A percentile compares a stretch with the other conserved stretches of the same genome.
These are phyloP conservation scores for Semnornis frantzii DNA, from an alignment of 2,113 vertebrate species.

Conservation along the genomic window DNA sequence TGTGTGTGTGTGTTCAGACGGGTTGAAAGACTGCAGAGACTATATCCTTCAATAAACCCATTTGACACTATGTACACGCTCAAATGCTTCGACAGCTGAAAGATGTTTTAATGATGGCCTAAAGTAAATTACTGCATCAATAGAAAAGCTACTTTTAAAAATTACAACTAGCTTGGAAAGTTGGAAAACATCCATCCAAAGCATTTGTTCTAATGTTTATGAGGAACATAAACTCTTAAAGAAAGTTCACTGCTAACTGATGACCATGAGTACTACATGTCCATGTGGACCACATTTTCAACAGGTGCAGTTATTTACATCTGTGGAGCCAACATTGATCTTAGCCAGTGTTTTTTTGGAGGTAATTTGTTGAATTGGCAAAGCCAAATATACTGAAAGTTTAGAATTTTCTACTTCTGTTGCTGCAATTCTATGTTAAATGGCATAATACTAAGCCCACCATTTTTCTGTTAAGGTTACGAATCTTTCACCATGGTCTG, in stretches of 20 bases:
- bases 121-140: not conserved
- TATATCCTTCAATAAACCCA: not conserved
- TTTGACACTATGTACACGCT: not conserved
- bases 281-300: not conserved
- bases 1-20: not conserved
- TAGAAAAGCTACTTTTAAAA: conserved; percentile 3
- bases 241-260: not conserved
- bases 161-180: not conserved
- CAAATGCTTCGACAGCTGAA: not conserved
- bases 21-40: not conserved
- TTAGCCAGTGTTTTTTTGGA: not conserved
- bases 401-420: not conserved
- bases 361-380: not conserved
- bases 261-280: not conserved
- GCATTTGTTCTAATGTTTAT: conserved; percentile 6
- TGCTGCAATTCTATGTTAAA: conserved; percentile 16
- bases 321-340: not conserved
- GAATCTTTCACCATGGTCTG: not conserved
- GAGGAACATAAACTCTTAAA: not conserved
- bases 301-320: conserved; percentile 19
- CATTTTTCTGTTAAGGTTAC: not conserved
- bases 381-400: not conserved
- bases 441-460: not conserved
- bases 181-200: not conserved
- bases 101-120: not conserved